Base-by-base conservation (phyloP, 2,797 vertebrate genomes). In the Podarcis siculus region DNA sequence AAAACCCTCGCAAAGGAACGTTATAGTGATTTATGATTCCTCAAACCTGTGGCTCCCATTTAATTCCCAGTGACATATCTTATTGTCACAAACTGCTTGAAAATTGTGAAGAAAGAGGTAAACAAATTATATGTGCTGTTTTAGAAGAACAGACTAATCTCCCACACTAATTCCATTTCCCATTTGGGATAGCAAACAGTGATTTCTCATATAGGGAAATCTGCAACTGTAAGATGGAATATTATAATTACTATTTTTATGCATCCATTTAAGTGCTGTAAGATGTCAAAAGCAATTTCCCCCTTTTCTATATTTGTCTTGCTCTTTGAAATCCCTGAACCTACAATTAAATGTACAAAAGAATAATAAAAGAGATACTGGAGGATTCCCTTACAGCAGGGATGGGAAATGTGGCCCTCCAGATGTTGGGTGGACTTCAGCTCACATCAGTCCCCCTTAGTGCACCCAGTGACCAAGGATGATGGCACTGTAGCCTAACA, bases 71-170 rank as follows among this genome's bases (percentile, higher is more conserved):
- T 83, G 35, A 86, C 92, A 87, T 0, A 67, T 76, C 3, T 17
- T 85, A 49, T 8, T 87, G 27, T 89, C 35, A 85, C n/a, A 17
- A 87, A 84, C 45, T n/a, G 2, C 25, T 82, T 85, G 82, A 90
- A 91, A 94, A 83, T 61, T n/a, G 19, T 72, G 8, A 37, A 77
- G 2, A 3, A 67, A 79, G 0, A 5, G 79, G 84, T 0, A 87
- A 89, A 37, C 5, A 93, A 88, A 82, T 81, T 1, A 87, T 64
- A 3, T 73, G 30, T 80, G 15, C 35, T 79, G 73, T 13, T 49
- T 84, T 89, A 30, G 73, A 89, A 80, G 35, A 88, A 30, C 37
- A 90, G 30, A 79, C 78, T 84, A 83, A 82, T 93, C 89, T 90
- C 81, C 58, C 71, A 73, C 64, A 55, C 1, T 86, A 86, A 83